These are phyloP conservation scores for Hyla sarda DNA, from an alignment of 2,113 vertebrate genomes.

Conservation along the genomic window DNA sequence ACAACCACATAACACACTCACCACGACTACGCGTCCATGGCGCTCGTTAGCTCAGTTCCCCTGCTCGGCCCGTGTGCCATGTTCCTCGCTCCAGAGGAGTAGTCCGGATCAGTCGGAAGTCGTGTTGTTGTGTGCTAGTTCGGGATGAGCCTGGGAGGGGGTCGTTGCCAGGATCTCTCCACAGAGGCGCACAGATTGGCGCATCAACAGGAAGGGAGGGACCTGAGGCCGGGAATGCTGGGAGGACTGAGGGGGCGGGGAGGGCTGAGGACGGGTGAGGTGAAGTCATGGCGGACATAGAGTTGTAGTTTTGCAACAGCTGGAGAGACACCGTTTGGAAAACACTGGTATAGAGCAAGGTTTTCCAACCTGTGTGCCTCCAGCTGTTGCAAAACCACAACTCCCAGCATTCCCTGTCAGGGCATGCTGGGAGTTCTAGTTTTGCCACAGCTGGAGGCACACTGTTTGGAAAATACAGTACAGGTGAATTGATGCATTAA, in stretches of 20 bases:
- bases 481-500: no score
- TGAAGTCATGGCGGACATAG: no score
- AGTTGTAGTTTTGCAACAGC: no score
- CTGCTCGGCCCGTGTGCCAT: neutral
- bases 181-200: constrained; percentile 25
- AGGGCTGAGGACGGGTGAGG: neutral
- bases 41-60: neutral
- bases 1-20: neutral
- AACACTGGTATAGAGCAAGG: no score
- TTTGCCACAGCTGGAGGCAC: no score
- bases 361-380: no score
- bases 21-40: neutral
- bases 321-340: no score
- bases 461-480: no score
- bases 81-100: neutral
- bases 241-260: neutral
- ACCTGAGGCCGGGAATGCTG: neutral
- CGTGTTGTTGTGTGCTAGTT: neutral
- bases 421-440: no score
- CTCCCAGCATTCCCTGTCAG: no score
- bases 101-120: neutral
- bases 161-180: constrained; percentile 9
- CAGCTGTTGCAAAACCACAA: no score
- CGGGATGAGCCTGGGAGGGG: neutral
- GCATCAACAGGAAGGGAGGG: constrained; percentile 43